Base-by-base conservation (phyloP, 2,888 invertebrate genomes). In the Drosophila trichaetosa region DNA sequence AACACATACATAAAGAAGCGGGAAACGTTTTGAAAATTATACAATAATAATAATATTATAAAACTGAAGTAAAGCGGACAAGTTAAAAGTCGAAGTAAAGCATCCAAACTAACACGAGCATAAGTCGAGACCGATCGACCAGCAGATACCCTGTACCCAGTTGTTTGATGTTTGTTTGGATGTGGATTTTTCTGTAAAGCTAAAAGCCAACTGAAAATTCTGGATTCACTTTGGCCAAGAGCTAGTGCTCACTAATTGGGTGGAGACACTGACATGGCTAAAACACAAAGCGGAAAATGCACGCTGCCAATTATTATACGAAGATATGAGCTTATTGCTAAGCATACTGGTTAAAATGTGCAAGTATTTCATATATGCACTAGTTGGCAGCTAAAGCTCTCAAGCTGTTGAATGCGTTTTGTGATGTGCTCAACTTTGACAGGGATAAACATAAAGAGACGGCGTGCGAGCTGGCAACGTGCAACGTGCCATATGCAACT, bases 401-500 rank as follows among this genome's bases (percentile, higher is more conserved):
- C 18, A 54, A 54, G 38, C 54, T 56, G 54, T 56, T 38, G 54
- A 56, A 38, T 38, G 40, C 42, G 27, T 57, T 57, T 42, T 33
- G 33, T 48, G 34, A 34, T 59, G 59, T 34, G 59, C 7, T 60
- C 36, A 60, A 49, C 59, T 49, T 60, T 36, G 60, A 60, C 21
- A 27, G 42, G 40, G 57, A 57, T 57, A 31, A 56, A 13, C 56
- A 56, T 38, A 38, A 56, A 29, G 27, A 36, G 40, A 21, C 36
- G 54, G 54, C 27, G 54, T 38, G 46, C 24, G 46, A 46, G 46
- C 29, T 29, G 27, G 29, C 29, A 10, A 51, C 29, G 27, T 57
- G 56, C n/a, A 21, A 21, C 24, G 18, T 36, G 54, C 54, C 36
- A 31, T 31, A 42, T 62, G 69, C 51, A 69, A 52, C 53, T 59